Evolutionary conservation across 2,797 vertebrate genomes (phyloP).

Genomic region (Molothrus aeneus): DNA sequence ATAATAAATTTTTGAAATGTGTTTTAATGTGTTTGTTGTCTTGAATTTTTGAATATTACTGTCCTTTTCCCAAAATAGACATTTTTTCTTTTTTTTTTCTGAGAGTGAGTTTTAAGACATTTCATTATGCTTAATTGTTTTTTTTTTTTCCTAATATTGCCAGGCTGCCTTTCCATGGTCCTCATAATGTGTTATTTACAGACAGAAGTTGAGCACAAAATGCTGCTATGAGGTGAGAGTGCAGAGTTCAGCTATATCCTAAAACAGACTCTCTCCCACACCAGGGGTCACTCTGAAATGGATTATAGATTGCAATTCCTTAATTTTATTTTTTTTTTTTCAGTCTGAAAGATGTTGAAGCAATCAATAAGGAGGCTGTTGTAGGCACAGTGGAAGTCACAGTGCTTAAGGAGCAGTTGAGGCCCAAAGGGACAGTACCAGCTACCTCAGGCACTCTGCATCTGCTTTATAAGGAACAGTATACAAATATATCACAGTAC

Average conservation of each 20-base stretch:
- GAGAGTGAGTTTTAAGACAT: not conserved
- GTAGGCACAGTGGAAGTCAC: fast-evolving
- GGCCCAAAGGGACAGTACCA: not conserved
- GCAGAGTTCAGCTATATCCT: not conserved
- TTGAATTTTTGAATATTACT: not conserved
- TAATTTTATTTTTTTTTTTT: not conserved
- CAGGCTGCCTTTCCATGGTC: not conserved
- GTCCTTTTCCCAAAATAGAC: not conserved
- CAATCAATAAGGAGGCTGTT: not conserved
- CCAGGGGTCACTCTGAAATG: not conserved
- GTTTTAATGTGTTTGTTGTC: not conserved
- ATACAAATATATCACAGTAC: not conserved
- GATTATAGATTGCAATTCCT: not conserved
- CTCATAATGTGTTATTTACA: not conserved
- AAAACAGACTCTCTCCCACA: not conserved
- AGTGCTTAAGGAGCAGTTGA: not conserved
- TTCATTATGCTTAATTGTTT: not conserved
- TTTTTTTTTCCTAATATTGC: not conserved
- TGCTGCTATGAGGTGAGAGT: not conserved
- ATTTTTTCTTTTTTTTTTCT: not conserved
- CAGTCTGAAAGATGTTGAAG: not conserved
- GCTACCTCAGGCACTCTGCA: not conserved
- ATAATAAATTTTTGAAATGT: not conserved
- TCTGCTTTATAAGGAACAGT: not conserved
- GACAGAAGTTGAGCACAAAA: not conserved